Evolutionary conservation across 2,888 invertebrate species (phyloP).

Genomic region (Hemistola chrysoprasaria): DNA sequence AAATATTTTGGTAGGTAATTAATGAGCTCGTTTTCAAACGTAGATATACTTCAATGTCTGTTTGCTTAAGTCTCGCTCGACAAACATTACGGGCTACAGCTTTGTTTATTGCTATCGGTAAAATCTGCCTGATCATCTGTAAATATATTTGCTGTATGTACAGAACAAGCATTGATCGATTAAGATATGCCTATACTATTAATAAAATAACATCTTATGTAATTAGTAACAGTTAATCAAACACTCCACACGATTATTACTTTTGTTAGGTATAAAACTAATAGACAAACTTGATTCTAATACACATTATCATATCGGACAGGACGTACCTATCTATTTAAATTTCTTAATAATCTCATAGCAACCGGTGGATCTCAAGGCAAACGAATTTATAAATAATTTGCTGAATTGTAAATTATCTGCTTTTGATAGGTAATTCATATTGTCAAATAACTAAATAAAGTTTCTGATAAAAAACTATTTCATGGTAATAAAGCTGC

Average conservation of each 20-base stretch:
- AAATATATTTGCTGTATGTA: too few relatives aligned
- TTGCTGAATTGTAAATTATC: conserved; percentile 57
- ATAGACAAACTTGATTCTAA: conserved; percentile 15
- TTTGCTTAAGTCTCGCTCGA: conserved; percentile 40
- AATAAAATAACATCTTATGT: conserved; percentile 17
- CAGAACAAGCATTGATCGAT: too few relatives aligned
- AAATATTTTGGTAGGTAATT: conserved; percentile 78
- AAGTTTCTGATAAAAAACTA: conserved; percentile 22
- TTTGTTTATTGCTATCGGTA: conserved; percentile 26
- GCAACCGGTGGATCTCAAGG: conserved; percentile 68
- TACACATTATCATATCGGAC: conserved; percentile 26
- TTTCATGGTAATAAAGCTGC: background rate
- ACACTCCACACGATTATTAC: conserved; percentile 11
- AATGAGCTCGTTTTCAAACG: conserved; percentile 56
- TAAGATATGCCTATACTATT: conserved; percentile 15
- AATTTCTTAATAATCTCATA: conserved; percentile 59
- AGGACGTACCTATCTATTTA: conserved; percentile 39
- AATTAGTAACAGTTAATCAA: conserved; percentile 19
- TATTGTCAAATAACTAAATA: conserved; percentile 43
- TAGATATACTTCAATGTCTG: conserved; percentile 48
- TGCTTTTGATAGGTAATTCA: conserved; percentile 51
- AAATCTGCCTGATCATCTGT: conserved; percentile 17
- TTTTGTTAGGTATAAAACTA: too few relatives aligned
- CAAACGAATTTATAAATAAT: conserved; percentile 61
- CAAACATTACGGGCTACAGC: conserved; percentile 18